Conservation (phyloP, 2,888 invertebrate species). For the Phortica okadai region DNA sequence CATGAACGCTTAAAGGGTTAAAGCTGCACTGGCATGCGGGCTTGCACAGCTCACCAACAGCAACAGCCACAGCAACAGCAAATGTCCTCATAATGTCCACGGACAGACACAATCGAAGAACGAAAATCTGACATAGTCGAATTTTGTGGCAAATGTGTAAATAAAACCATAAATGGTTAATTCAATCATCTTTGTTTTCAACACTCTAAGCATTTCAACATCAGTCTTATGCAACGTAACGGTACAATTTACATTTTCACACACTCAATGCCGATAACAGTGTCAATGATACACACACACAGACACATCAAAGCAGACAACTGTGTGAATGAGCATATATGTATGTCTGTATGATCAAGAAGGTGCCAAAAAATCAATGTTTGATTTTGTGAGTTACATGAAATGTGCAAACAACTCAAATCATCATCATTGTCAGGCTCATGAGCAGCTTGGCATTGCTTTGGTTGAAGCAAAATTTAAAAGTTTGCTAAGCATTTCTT, state of each 20-base stretch:
- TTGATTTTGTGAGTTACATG: background rate
- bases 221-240: conserved; percentile 20
- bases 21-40: background rate
- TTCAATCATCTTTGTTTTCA: conserved; percentile 70
- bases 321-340: background rate
- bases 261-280: background rate
- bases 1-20: background rate
- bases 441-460: too few species aligned
- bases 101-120: background rate
- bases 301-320: conserved; percentile 35
- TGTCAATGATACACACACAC: background rate
- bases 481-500: too few species aligned
- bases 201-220: conserved; percentile 42
- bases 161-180: conserved; percentile 72
- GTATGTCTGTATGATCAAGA: too few species aligned
- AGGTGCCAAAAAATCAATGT: background rate
- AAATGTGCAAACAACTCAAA: background rate
- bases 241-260: conserved; percentile 4
- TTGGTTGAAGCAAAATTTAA: too few species aligned
- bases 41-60: background rate
- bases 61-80: background rate
- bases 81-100: background rate
- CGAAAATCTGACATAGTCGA: background rate
- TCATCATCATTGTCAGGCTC: background rate
- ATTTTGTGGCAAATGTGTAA: conserved; percentile 43